Base-by-base conservation (phyloP, 2,888 invertebrate species). In the Melanostoma scalare region DNA sequence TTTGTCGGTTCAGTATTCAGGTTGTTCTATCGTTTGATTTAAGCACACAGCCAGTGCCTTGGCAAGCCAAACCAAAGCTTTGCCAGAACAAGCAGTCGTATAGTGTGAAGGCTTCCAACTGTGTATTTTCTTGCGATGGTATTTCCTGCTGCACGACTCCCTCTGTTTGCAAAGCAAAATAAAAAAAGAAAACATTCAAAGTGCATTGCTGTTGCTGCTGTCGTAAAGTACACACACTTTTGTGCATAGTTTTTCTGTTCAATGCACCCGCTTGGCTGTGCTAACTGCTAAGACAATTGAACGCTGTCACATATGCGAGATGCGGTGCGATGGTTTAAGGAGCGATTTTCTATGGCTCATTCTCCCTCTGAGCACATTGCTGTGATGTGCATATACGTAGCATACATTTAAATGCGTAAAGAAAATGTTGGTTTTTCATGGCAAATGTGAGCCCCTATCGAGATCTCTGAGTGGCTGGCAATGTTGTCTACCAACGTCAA, bases 331-430 rank as follows among this genome's bases (percentile, higher is more conserved):
- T 10, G 48, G 36, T 3, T 42, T 3, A 36, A 9, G 31, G 5
- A 6, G 10, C 8, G 46, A 35, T 46, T 48, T 9, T 10, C 20
- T 20, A 20, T 20, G 20, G 33, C 10, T 30, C 20, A 20, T 6
- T 38, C 46, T 33, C 52, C 56, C 48, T n/a, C 35, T 46, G 44
- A 71, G 68, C 38, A 30, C 60, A 61, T 74, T 56, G 69, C 79
- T 79, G 61, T 79, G 68, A 79, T 74, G 74, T 79, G 20, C 20
- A 20, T 20, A 20, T 61, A 74, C 31, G 52, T 50, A 68, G 50
- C 30, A 60, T 52, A 53, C 67, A 71, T 79, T 73, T 72, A 53
- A 68, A 55, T 74, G 73, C 74, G 79, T 68, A 53, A 72, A 65
- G 60, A 53, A 60, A 42, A 53, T 60, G 31, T 10, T 10, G 33